A percentile compares a stretch with the other conserved stretches of the same genome.
Conservation (phyloP, 1,140 invertebrate species). For the Teleopsis dalmanni region DNA sequence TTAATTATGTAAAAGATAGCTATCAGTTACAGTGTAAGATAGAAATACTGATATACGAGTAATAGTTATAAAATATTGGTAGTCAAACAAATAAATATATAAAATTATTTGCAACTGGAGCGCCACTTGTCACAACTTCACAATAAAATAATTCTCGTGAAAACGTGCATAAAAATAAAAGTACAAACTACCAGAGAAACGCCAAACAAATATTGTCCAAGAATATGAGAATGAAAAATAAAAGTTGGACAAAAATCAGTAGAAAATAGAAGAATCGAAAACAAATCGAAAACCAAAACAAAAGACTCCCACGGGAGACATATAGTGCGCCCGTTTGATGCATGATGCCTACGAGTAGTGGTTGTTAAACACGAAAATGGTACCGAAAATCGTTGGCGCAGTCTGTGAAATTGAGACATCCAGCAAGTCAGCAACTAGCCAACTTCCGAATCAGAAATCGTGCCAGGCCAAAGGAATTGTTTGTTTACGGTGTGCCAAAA, state of each 20-base stretch:
- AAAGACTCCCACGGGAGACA: slow-evolving; percentile 37
- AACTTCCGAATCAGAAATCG: slow-evolving; percentile 34
- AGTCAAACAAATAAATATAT: too few relatives aligned
- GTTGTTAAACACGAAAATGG: too few relatives aligned
- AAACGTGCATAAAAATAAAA: slow-evolving; percentile 8
- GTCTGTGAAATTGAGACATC: slow-evolving; percentile 13
- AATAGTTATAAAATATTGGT: too few relatives aligned
- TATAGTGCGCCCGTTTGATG: too few relatives aligned
- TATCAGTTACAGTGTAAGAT: too few relatives aligned
- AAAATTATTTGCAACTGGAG: slow-evolving; percentile 16
- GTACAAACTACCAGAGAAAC: too few relatives aligned
- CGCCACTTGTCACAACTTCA: slow-evolving; percentile 43
- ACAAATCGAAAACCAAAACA: slow-evolving; percentile 23
- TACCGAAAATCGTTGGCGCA: not conserved
- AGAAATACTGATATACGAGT: too few relatives aligned
- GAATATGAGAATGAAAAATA: too few relatives aligned
- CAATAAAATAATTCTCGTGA: slow-evolving; percentile 45
- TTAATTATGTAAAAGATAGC: too few relatives aligned
- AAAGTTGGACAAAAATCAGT: not conserved
- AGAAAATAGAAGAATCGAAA: slow-evolving; percentile 4
- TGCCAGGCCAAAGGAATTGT: slow-evolving; percentile 33
- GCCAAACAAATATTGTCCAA: too few relatives aligned
- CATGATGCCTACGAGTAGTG: slow-evolving; percentile 1
- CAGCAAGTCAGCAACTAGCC: slow-evolving; percentile 3
- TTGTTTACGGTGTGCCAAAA: slow-evolving; percentile 41